Conservation (phyloP, 2,113 vertebrate genomes). For the Myrmecobius fasciatus region DNA sequence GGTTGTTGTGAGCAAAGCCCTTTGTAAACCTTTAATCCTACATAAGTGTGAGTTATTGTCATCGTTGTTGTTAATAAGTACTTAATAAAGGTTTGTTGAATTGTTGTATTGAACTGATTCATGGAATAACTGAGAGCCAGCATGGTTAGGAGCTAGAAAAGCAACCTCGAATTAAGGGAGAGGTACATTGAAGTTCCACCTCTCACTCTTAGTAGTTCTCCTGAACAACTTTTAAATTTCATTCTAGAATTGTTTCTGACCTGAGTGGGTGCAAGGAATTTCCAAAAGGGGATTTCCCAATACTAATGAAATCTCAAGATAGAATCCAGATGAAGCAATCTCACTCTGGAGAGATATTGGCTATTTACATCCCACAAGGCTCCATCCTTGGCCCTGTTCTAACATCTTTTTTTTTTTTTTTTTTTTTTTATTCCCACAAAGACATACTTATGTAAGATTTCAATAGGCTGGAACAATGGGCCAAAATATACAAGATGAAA, state of each 20-base stretch:
- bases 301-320: neutral
- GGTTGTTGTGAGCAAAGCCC: neutral
- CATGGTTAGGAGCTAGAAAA: neutral
- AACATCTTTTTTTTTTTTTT: neutral
- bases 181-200: neutral
- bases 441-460: neutral
- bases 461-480: neutral
- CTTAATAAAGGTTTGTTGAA: neutral
- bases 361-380: neutral
- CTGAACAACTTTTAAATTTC: neutral
- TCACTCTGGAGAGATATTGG: neutral
- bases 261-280: neutral
- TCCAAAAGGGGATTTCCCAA: neutral
- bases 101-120: neutral
- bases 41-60: neutral
- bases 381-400: neutral
- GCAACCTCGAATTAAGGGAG: neutral
- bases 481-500: neutral
- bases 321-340: neutral
- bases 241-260: neutral
- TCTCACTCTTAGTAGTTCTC: neutral
- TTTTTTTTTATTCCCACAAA: neutral
- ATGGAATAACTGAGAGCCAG: neutral
- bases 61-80: neutral
- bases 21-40: neutral